Base-by-base conservation (phyloP, 2,113 vertebrate species). In the Corythoichthys haematopterus region DNA sequence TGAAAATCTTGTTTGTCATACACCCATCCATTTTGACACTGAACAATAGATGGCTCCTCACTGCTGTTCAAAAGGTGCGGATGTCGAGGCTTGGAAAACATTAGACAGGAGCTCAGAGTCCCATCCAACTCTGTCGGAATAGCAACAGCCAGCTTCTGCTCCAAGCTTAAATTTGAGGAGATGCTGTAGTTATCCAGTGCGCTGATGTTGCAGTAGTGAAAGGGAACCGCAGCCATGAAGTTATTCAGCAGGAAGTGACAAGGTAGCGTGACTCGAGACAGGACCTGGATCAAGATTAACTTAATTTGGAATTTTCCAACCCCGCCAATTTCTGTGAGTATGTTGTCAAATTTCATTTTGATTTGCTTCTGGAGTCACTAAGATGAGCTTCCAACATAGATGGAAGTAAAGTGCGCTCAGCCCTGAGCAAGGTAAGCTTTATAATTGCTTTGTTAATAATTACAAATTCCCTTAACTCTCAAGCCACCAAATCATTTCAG, bases 211-310 rank as follows among this genome's bases (percentile, higher is more conserved):
- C 95, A 97, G 77, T 86, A 93, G 65, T 98, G 95, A 65, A 89
- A 65, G 0, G 95, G 95, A 46, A 91, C 91, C 0, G 91, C 94
- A 1, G 91, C 92, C 38, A 98, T 92, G 72, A 97, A 97, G 76
- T 93, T 92, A 67, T 96, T 94, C 68, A 97, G 84, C 61, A 98
- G 74, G 69, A 97, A 97, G 76, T 98, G 93, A 76, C 92, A 82
- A 3, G 96, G 94, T 2, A 97, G 64, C 45, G 91, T 88, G 1
- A 95, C 20, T 8, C 94, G 89, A 45, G 93, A 90, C 14, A 95
- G 14, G 0, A 71, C 0, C 80, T 88, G 88, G 55, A 88, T 77
- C 45, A 90, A 36, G 16, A 86, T 12, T 11, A 88, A 59, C 3
- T 0, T 58, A 2, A 85, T 68, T 74, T 90, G 88, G 55, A 90